Base-by-base conservation (phyloP, 2,113 vertebrate genomes). In the Gila orcuttii region DNA sequence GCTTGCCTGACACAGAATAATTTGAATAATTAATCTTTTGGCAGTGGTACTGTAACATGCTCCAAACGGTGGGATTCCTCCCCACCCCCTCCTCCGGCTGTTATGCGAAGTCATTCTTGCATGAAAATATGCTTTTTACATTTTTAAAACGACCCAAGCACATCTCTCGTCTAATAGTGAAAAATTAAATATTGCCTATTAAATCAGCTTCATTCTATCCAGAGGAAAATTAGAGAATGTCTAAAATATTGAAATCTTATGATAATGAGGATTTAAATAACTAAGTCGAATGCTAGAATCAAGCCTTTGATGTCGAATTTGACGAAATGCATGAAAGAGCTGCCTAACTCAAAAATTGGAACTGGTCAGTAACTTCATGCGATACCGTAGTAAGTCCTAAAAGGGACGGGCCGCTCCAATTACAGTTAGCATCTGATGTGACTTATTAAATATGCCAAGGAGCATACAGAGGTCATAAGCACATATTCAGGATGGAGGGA, bases 21-120 rank as follows among this genome's bases (percentile, higher is more conserved):
- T 85, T 85, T 90, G 73, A 91, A 88, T 89, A 89, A 91, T 90
- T 86, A 82, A 89, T 88, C 59, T 77, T 79, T 86, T 89, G 90
- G 88, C 89, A 68, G 85, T 71, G 55, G 85, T 77, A 74, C 88
- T 85, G 74, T 23, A 23, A 69, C 71, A 73, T 45, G 82, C 81
- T 87, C 86, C 74, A 80, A 86, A 88, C 60, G 75, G 79, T 69
- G 31, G n/a, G 62, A 75, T 31, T 81, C 52, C 68, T 71, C 79
- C 71, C 36, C 74, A 73, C 50, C 79, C 69, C 47, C 28, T 80
- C 69, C 28, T 88, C 77, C 77, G 83, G 85, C 89, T 86, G 79
- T 88, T 82, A 66, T 52, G 47, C 77, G 3, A 36, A 88, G 57
- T 82, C 82, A 82, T 71, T 87, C 78, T 88, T 85, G 74, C 85